Base-by-base conservation (phyloP, 2,113 vertebrate species). In the Labrus mixtus region DNA sequence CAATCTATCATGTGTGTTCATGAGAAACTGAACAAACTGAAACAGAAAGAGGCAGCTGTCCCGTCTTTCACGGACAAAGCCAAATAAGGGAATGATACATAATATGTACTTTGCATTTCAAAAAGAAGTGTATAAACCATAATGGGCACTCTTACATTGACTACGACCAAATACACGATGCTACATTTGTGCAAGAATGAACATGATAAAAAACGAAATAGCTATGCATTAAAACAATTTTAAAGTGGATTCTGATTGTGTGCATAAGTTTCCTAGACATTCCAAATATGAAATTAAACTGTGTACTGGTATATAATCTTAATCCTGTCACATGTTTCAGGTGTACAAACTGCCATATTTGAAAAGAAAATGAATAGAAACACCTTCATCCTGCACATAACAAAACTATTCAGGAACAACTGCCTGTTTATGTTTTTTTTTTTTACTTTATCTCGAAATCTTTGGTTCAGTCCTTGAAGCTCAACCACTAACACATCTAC, bases 1-100 rank as follows among this genome's bases (percentile, higher is more conserved):
- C 53, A 56, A 63, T n/a, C 51, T 59, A 43, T 55, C 11, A 20
- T 76, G 63, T 76, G 63, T 67, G 55, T 84, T 76, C 69, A 39
- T 76, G 23, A 72, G 60, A 64, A 50, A 23, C 59, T 53, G 58
- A 60, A 58, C 53, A 15, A 78, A 72, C 72, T 46, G 45, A 19
- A 69, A 56, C 57, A 55, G 20, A 53, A 50, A 65, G 54, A 62
- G 41, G 16, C 33, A 8, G 3, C 39, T 58, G 53, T 46, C 29
- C 3, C 3, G n/a, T 46, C 51, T 46, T 33, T 11, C 13, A 73
- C 48, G 77, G 29, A 51, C 3, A 1, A 22, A 78, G 16, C 3
- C 45, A 56, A 62, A 68, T 55, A 3, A 12, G 15, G 8, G 57
- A 17, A 66, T 41, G 29, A 39, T 33, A 50, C 48, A 1, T 20